Percentiles rank a stretch among this genome's conserved stretches.
These are phyloP conservation scores for Petrocephalus schoutedeni DNA, from an alignment of 2,797 vertebrate genomes.

Conservation along the genomic window DNA sequence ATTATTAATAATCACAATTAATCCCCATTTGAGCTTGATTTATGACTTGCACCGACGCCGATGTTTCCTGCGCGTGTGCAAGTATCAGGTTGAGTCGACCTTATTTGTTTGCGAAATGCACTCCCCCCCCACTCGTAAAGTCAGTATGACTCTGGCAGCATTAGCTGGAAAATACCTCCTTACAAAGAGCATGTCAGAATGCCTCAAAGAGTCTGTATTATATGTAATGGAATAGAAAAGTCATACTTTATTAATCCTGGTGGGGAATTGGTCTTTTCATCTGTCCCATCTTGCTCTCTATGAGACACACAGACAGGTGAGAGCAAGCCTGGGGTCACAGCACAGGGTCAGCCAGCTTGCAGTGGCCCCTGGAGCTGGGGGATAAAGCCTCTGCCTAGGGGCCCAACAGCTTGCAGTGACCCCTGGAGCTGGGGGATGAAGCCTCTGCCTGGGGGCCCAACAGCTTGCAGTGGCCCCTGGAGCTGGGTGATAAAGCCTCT, in stretches of 20 bases:
- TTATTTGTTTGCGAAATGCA: not conserved
- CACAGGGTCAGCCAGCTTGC: not conserved
- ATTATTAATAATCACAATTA: conserved; percentile 27
- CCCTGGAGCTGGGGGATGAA: not conserved
- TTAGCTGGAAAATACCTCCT: not conserved
- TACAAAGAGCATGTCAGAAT: not conserved
- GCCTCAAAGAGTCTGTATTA: not conserved
- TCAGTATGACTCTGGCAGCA: not conserved
- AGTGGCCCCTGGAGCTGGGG: not conserved
- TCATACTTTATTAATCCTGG: not conserved
- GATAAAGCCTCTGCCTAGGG: not conserved
- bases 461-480: not conserved
- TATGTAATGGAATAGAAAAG: not conserved
- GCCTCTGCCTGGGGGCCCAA: not conserved
- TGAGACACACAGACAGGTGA: not conserved
- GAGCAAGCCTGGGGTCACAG: not conserved
- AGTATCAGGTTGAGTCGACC: not conserved
- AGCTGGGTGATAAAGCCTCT: not conserved
- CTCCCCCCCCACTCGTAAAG: not conserved
- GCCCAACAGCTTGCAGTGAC: not conserved
- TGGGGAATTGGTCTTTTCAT: not conserved
- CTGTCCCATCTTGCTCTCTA: not conserved
- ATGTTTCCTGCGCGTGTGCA: not conserved
- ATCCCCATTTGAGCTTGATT: not conserved
- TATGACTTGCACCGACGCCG: not conserved